Base-by-base conservation (phyloP, 2,797 vertebrate genomes). In the Acanthurus lineatus region DNA sequence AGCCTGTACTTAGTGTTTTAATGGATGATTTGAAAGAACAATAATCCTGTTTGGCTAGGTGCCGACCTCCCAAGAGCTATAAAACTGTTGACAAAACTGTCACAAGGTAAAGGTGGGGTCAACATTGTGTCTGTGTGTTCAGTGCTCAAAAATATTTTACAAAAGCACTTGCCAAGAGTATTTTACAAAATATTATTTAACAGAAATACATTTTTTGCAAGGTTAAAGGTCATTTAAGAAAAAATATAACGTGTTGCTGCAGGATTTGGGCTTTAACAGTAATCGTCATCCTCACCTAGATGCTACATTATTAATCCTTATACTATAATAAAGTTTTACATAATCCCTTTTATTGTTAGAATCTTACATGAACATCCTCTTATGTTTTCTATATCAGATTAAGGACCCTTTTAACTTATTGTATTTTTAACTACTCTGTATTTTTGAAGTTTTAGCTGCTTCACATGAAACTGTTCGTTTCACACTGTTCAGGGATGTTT, bases 11-110 rank as follows among this genome's bases (percentile, higher is more conserved):
- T 90, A 92, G 91, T 88, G 86, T 73, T 52, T 90, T 94, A 93
- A 94, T 92, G 87, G 89, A 89, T 56, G 79, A 85, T 89, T 89
- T 95, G 85, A 94, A 93, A 89, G 91, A 88, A 84, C 91, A 90
- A 86, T 94, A 89, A 86, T 67, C 81, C 73, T 92, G 90, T 92
- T 92, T 90, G 92, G 84, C 89, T 64, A 86, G 76, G 67, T 90
- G 85, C 83, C 88, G 81, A 82, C 85, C 87, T 92, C 90, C 88
- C 79, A 81, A 77, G 81, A 87, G 79, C 91, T 85, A 91, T 93
- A 93, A 93, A 94, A 89, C 60, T 49, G 56, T 68, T 35, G 45
- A 82, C 72, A 90, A n/a, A n/a, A n/a, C n/a, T n/a, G 17, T 77
- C 86, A 90, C 86, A 85, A 57, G 77, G 67, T 66, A 72, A 69